Evolutionary conservation across 2,113 vertebrate species (phyloP).

Genomic region (Stercorarius parasiticus): DNA sequence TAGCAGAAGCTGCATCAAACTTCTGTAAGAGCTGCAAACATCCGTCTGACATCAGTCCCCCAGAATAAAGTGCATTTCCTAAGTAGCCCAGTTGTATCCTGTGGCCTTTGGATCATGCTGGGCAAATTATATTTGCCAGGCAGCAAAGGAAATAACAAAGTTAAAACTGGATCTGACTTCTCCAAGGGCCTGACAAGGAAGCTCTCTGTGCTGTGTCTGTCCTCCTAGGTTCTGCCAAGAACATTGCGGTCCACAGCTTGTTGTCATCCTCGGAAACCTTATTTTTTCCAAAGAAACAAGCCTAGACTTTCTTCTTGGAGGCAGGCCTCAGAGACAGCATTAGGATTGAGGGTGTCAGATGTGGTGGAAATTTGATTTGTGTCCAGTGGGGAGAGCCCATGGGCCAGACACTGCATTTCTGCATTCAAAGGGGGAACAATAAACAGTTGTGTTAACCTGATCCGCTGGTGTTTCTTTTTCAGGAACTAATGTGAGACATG

Average conservation of each 20-base stretch:
- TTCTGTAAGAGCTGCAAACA: background rate
- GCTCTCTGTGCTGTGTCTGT: constrained; percentile 6
- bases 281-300: constrained; percentile 7
- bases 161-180: background rate
- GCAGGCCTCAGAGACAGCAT: background rate
- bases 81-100: background rate
- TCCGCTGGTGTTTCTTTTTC: background rate
- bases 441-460: background rate
- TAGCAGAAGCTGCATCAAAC: background rate
- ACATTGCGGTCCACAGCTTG: background rate
- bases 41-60: background rate
- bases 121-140: background rate
- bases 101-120: background rate
- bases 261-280: background rate
- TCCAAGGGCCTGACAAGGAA: constrained; percentile 17
- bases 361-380: background rate
- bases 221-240: constrained; percentile 11
- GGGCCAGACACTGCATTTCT: background rate
- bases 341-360: background rate
- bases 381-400: background rate
- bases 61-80: background rate
- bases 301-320: background rate
- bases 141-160: constrained; percentile 20
- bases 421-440: background rate
- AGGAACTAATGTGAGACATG: constrained; percentile 15